phyloP scores from a whole-genome alignment of 1,140 invertebrate species.

The Lycorma delicatula region DNA sequence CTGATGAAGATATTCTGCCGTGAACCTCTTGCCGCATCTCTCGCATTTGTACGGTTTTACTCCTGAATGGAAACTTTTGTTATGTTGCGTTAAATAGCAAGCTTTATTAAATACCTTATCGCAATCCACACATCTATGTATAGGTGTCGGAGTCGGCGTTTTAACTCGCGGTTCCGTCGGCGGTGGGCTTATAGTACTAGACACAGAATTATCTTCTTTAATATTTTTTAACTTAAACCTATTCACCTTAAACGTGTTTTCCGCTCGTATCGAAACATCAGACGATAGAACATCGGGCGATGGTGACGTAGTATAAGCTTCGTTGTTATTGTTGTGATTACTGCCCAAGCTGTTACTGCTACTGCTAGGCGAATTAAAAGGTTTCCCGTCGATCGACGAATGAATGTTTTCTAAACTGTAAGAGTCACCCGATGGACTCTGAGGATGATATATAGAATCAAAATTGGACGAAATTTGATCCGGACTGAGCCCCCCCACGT shows the following conservation, averaged over 20 bases:
- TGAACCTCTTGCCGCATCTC: slow-evolving; percentile 75
- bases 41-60: slow-evolving; percentile 77
- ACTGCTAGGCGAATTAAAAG: no score
- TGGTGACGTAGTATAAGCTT: no score
- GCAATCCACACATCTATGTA: slow-evolving; percentile 65
- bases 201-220: slow-evolving; percentile 14
- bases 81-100: slow-evolving; percentile 83
- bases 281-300: no score
- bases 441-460: slow-evolving; percentile 17
- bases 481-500: slow-evolving; percentile 27
- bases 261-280: no score
- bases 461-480: no score
- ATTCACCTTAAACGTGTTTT: no score
- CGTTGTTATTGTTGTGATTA: no score
- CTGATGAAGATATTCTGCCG: slow-evolving; percentile 51
- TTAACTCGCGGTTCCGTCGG: no score
- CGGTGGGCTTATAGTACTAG: slow-evolving; percentile 9
- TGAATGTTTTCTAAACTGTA: no score
- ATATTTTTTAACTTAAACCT: no score
- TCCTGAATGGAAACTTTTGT: slow-evolving; percentile 79
- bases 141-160: background rate
- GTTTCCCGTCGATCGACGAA: no score
- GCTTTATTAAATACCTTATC: slow-evolving; percentile 76
- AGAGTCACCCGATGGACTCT: slow-evolving; percentile 8
- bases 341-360: no score